phyloP scores from a whole-genome alignment of 2,888 invertebrate species.

The Xylophagus ater region DNA sequence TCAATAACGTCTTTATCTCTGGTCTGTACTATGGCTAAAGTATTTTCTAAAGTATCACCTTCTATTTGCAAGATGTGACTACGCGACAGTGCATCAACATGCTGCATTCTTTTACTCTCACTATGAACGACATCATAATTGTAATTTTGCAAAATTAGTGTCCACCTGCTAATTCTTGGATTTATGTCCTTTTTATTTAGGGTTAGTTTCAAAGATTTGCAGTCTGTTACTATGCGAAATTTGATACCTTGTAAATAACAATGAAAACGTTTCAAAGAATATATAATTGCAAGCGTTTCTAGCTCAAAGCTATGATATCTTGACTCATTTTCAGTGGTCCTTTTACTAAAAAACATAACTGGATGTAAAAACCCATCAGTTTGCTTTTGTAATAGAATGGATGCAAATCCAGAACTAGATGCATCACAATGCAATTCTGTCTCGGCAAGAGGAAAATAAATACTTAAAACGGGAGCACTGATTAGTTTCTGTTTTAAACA shows the following conservation, averaged over 20 bases:
- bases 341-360: constrained; percentile 22
- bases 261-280: constrained; percentile 20
- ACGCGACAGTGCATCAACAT: constrained; percentile 10
- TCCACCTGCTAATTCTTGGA: constrained; percentile 17
- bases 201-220: constrained; percentile 17
- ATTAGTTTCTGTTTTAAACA: constrained; percentile 10
- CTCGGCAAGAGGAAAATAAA: constrained; percentile 21
- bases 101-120: constrained; percentile 19
- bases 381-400: constrained; percentile 20
- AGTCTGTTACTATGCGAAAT: constrained; percentile 21
- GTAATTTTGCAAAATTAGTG: constrained; percentile 14
- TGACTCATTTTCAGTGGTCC: constrained; percentile 19
- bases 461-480: constrained; percentile 19
- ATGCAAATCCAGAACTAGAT: too few relatives aligned
- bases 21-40: background rate
- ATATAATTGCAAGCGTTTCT: constrained; percentile 21
- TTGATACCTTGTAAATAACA: too few relatives aligned
- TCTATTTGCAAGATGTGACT: background rate
- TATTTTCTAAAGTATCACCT: background rate
- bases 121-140: constrained; percentile 16
- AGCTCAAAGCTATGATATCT: constrained; percentile 24
- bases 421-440: constrained; percentile 25
- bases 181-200: constrained; percentile 17
- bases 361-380: constrained; percentile 20
- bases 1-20: constrained; percentile 16